A percentile compares a stretch with the other conserved stretches of the same genome.
phyloP scores from a whole-genome alignment of 1,140 invertebrate species.

The Euborellia annulipes region DNA sequence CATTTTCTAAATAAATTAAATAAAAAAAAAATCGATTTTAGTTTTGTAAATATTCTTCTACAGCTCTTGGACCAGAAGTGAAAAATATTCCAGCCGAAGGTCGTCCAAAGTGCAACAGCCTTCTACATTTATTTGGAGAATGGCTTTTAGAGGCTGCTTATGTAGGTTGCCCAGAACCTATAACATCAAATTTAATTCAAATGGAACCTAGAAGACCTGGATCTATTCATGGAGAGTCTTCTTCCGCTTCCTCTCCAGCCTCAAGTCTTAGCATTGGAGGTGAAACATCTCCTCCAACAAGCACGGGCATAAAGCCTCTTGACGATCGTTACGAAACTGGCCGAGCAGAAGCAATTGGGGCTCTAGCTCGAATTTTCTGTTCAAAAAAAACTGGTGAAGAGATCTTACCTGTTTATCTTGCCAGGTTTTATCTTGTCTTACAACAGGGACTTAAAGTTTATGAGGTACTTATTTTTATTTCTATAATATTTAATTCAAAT shows the following conservation, averaged over 20 bases:
- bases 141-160: conserved; percentile 94
- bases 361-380: conserved; percentile 89
- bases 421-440: conserved; percentile 84
- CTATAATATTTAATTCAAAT: background rate
- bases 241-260: no score
- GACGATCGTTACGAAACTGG: conserved; percentile 48
- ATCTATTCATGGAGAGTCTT: no score
- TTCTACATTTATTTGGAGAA: conserved; percentile 88
- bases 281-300: no score
- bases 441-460: conserved; percentile 66
- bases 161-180: conserved; percentile 36
- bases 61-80: background rate
- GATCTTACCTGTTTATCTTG: conserved; percentile 84
- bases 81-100: conserved; percentile 49
- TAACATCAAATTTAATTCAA: no score
- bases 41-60: conserved; percentile 7
- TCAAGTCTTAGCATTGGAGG: no score
- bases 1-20: no score
- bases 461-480: conserved; percentile 25
- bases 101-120: conserved; percentile 80
- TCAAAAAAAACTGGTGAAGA: conserved; percentile 92
- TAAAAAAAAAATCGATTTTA: no score
- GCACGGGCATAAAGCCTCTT: no score
- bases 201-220: no score
- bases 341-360: conserved; percentile 85